Evolutionary conservation across 2,797 vertebrate species (phyloP), one percentile per base, ranked within the genome.

Genomic region (Loriculus beryllinus): DNA sequence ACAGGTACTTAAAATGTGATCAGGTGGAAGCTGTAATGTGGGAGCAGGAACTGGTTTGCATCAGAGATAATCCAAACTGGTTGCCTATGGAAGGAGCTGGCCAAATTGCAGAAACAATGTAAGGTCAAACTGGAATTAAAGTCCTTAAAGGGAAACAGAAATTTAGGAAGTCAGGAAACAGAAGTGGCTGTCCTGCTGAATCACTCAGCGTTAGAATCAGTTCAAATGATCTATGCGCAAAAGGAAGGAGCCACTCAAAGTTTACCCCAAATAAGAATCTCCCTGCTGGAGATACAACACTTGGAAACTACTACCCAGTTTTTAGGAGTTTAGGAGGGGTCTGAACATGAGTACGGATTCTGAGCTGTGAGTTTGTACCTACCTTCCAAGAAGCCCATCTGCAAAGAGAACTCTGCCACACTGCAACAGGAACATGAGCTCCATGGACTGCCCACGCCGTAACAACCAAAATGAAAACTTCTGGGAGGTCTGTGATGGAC

Each of bases 391-490:
- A 68, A 28, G 13, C 26, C 26, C 20, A 33, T 22, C 43, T 86
- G 31, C 42, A 59, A 69, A 89, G 31, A 71, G 16, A 71, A 29
- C 48, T 52, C 33, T 29, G 31, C 35, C 72, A 13, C 26, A 29
- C 20, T 20, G 39, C 0, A 3, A 21, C 3, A 5, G 48, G 21
- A 70, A 26, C 19, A 7, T 2, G 12, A 85, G 28, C 10, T 65
- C 25, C 33, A 6, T 14, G 52, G n/a, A n/a, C 28, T 74, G n/a
- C 29, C 29, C 3, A 2, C 26, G 8, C 20, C 0, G 1, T 42
- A 54, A 42, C 14, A 74, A 25, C 4, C 4, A 26, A 39, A 77
- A 75, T 4, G 21, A 35, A 39, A 59, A 19, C 47, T 67, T 88
- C 26, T 45, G 60, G 23, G 72, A 77, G 35, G 21, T 26, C 69